These are phyloP conservation scores for Drosophila punjabiensis DNA, from an alignment of 1,140 invertebrate species.

Conservation along the genomic window DNA sequence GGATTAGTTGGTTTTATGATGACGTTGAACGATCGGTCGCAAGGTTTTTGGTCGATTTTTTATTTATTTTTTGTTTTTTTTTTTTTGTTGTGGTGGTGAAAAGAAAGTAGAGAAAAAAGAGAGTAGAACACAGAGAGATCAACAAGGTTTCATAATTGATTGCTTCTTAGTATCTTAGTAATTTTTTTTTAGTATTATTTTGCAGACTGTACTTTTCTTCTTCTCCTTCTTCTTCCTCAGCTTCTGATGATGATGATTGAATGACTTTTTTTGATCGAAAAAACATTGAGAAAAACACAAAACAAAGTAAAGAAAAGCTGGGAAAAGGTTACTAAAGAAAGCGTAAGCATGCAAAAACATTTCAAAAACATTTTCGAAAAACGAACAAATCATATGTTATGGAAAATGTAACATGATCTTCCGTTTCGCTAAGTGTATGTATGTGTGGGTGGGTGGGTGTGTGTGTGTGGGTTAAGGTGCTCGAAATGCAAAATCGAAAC, in stretches of 20 bases:
- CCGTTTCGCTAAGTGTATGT: constrained; percentile 12
- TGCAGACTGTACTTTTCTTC: constrained; percentile 49
- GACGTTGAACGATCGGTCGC: constrained; percentile 72
- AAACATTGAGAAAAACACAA: constrained; percentile 11
- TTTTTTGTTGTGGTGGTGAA: constrained; percentile 61
- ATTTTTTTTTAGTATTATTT: constrained; percentile 33
- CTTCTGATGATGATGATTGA: constrained; percentile 56
- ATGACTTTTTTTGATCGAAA: constrained; percentile 32
- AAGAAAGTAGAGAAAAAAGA: constrained; percentile 77
- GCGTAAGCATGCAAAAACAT: constrained; percentile 37
- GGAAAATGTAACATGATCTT: constrained; percentile 20
- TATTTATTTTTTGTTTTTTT: constrained; percentile 46
- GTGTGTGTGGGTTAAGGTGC: constrained; percentile 18
- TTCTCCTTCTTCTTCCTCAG: constrained; percentile 54
- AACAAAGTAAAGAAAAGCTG: not conserved
- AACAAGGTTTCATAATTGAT: constrained; percentile 58
- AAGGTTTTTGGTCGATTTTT: constrained; percentile 65
- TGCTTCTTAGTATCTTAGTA: constrained; percentile 9
- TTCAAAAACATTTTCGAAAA: not conserved
- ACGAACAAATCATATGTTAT: not conserved
- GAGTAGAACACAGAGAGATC: constrained; percentile 76
- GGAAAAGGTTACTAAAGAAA: constrained; percentile 4
- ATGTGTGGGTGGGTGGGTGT: constrained; percentile 15
- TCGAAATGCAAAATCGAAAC: constrained; percentile 3
- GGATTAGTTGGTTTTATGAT: constrained; percentile 60